Evolutionary conservation across 2,888 invertebrate genomes (phyloP).

Genomic region (Sipha maydis): DNA sequence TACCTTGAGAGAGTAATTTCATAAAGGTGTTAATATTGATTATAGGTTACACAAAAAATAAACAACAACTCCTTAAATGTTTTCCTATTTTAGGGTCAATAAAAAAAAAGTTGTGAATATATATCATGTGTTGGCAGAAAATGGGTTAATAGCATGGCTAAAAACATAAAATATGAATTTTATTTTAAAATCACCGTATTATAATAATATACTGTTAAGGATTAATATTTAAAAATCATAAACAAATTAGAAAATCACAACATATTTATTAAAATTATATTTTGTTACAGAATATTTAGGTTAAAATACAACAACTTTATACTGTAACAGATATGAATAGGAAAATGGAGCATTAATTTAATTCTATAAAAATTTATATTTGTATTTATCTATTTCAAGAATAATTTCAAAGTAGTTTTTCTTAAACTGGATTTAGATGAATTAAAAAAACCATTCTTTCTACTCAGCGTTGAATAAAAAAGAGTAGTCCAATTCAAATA

Average conservation of each 20-base stretch:
- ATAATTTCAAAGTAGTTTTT: conserved; percentile 38
- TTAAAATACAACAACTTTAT: conserved; percentile 34
- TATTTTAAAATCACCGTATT: neutral
- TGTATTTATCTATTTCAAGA: conserved; percentile 32
- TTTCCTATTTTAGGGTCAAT: too few relatives aligned
- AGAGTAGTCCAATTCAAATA: conserved; percentile 49
- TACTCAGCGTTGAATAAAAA: neutral
- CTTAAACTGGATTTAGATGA: conserved; percentile 32
- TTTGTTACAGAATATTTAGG: conserved; percentile 43
- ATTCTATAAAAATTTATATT: conserved; percentile 46
- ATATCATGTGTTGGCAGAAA: too few relatives aligned
- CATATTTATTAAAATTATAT: conserved; percentile 56
- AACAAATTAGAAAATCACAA: conserved; percentile 56
- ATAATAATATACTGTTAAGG: neutral
- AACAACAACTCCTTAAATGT: too few relatives aligned
- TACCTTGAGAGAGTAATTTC: too few relatives aligned
- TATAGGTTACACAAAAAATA: too few relatives aligned
- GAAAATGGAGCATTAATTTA: conserved; percentile 50
- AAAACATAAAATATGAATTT: too few relatives aligned
- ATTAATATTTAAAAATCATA: neutral
- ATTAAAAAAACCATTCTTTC: neutral
- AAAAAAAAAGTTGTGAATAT: too few relatives aligned
- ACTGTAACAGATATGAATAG: conserved; percentile 44
- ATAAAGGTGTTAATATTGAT: too few relatives aligned
- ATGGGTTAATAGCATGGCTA: too few relatives aligned